phyloP scores from a whole-genome alignment of 2,113 vertebrate genomes.

The Aviceda subcristata region DNA sequence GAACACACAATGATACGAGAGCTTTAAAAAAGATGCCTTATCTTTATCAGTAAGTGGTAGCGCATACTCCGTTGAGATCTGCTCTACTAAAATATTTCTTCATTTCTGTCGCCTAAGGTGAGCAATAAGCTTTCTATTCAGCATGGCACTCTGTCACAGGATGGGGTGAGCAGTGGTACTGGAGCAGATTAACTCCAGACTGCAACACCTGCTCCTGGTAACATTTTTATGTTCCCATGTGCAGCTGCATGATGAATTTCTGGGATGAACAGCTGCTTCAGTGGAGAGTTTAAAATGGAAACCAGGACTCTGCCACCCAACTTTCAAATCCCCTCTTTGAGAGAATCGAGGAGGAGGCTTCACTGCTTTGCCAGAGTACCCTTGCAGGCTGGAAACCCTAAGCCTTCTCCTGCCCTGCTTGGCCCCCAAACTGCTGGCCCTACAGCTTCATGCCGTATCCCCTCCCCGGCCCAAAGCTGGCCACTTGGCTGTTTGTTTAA shows the following conservation, averaged over 20 bases:
- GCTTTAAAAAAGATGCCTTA: not conserved
- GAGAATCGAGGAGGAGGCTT: not conserved
- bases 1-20: not conserved
- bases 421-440: not conserved
- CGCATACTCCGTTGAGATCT: accelerated
- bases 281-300: not conserved
- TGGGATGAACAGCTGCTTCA: not conserved
- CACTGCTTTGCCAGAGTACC: not conserved
- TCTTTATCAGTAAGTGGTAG: not conserved
- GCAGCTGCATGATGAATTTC: not conserved
- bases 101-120: not conserved
- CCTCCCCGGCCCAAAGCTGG: not conserved
- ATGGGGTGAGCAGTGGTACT: not conserved
- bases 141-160: not conserved
- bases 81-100: not conserved
- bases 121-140: not conserved
- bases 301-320: not conserved
- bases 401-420: not conserved
- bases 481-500: not conserved
- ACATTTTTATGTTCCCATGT: not conserved
- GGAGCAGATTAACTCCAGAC: not conserved
- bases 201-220: not conserved
- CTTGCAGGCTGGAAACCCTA: not conserved
- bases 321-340: not conserved
- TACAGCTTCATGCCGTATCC: not conserved